Conservation (phyloP, 2,113 vertebrate genomes). For the Ranitomeya variabilis region DNA sequence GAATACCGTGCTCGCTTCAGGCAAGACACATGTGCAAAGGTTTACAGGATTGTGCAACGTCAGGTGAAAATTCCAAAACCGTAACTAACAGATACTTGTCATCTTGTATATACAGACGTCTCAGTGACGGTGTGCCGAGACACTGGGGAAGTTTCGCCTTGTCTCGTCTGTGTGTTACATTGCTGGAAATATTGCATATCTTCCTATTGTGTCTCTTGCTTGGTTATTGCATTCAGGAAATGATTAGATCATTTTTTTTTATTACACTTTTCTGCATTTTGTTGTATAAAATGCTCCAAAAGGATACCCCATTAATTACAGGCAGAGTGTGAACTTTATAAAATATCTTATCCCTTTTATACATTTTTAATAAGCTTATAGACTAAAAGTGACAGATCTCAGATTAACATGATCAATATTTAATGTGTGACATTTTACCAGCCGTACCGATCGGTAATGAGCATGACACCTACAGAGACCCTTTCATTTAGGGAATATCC, state of each 20-base stretch:
- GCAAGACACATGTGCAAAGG: too few species aligned
- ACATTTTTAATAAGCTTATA: slow-evolving; percentile 35
- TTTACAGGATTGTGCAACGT: background rate
- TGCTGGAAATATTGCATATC: too few species aligned
- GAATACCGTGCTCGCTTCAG: too few species aligned
- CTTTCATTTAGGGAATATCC: background rate
- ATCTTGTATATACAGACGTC: background rate
- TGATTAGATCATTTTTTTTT: too few species aligned
- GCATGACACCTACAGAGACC: background rate
- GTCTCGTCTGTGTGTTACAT: too few species aligned
- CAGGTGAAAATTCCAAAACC: background rate
- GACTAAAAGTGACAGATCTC: slow-evolving; percentile 23
- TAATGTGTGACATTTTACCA: slow-evolving; percentile 45
- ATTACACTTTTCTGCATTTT: background rate
- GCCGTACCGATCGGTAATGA: background rate
- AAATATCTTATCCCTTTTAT: background rate
- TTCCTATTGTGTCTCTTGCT: too few species aligned
- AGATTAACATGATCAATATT: slow-evolving; percentile 24
- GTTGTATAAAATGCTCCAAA: background rate
- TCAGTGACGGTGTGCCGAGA: too few species aligned
- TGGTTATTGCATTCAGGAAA: background rate
- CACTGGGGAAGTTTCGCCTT: too few species aligned
- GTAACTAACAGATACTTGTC: background rate
- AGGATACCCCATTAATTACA: background rate
- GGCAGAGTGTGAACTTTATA: background rate